phyloP scores from a whole-genome alignment of 1,140 invertebrate genomes.

The Drosophila lacertosa region DNA sequence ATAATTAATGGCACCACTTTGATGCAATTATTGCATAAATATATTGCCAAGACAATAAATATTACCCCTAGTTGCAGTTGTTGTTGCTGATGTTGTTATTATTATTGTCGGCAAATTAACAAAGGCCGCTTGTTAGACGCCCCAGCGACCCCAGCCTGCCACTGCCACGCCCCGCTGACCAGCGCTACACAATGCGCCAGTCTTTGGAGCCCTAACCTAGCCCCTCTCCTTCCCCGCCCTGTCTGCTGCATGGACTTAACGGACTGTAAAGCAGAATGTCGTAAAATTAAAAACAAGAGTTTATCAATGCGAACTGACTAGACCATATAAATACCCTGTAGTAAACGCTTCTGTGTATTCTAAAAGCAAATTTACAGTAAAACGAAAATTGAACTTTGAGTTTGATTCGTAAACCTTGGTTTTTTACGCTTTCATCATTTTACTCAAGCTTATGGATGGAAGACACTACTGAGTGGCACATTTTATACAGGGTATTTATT shows the following conservation, averaged over 20 bases:
- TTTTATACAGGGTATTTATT: not conserved
- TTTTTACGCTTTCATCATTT: too few species aligned
- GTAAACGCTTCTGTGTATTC: too few species aligned
- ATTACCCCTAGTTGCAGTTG: slow-evolving; percentile 50
- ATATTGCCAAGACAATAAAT: slow-evolving; percentile 77
- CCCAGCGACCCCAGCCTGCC: slow-evolving; percentile 23
- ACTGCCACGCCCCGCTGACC: slow-evolving; percentile 38
- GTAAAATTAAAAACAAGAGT: slow-evolving; percentile 21
- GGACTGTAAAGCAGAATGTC: slow-evolving; percentile 37
- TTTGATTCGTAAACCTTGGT: too few species aligned
- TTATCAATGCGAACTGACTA: not conserved
- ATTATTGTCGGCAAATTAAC: slow-evolving; percentile 67
- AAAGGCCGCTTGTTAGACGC: slow-evolving; percentile 54
- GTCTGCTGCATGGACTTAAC: slow-evolving; percentile 27
- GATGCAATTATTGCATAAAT: slow-evolving; percentile 81
- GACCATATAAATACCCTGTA: not conserved
- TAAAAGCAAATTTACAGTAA: too few species aligned
- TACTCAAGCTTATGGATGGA: too few species aligned
- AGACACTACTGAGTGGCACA: too few species aligned
- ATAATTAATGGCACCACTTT: slow-evolving; percentile 78
- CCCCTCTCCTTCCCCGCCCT: not conserved
- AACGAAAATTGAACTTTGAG: too few species aligned
- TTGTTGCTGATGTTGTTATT: slow-evolving; percentile 17
- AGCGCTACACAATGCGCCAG: slow-evolving; percentile 3
- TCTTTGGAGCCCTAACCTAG: not conserved